A percentile compares a stretch with the other conserved stretches of the same genome.
These are phyloP conservation scores for Atherix ibis DNA, from an alignment of 2,888 invertebrate species.

Conservation along the genomic window DNA sequence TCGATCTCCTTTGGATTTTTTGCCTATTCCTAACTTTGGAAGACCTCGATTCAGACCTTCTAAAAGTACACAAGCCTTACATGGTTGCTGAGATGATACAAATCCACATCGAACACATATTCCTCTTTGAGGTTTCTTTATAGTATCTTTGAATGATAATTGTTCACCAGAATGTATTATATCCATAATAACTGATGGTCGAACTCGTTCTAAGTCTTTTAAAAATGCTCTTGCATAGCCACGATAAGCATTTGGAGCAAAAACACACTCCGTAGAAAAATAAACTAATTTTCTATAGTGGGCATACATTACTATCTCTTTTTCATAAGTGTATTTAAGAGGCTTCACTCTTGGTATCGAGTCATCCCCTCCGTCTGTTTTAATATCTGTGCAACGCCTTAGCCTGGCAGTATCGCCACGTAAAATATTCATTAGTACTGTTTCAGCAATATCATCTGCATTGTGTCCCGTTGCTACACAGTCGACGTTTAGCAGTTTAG, in stretches of 20 bases:
- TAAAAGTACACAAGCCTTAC: constrained; percentile 90
- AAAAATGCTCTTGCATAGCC: constrained; percentile 80
- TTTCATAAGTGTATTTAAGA: constrained; percentile 93
- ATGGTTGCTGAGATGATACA: constrained; percentile 81
- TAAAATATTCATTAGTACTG: constrained; percentile 92
- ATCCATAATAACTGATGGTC: constrained; percentile 83
- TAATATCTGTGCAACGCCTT: constrained; percentile 77
- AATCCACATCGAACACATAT: constrained; percentile 77
- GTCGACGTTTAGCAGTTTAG: constrained; percentile 69
- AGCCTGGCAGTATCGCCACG: constrained; percentile 92
- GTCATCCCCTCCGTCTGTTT: constrained; percentile 53
- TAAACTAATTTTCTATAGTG: constrained; percentile 91
- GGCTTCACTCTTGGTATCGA: constrained; percentile 87
- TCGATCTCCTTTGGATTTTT: constrained; percentile 62
- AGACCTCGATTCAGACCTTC: constrained; percentile 91
- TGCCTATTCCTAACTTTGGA: constrained; percentile 80
- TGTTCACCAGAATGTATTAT: constrained; percentile 86
- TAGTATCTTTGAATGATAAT: constrained; percentile 62
- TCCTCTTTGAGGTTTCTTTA: constrained; percentile 66
- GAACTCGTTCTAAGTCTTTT: constrained; percentile 88
- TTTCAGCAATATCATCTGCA: constrained; percentile 97
- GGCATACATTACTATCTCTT: constrained; percentile 99
- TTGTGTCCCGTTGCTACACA: constrained; percentile 95
- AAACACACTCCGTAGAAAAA: constrained; percentile 97
- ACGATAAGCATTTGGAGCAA: constrained; percentile 95